Evolutionary conservation across 2,888 invertebrate species (phyloP).

Genomic region (Brachynemurus nebulosus): DNA sequence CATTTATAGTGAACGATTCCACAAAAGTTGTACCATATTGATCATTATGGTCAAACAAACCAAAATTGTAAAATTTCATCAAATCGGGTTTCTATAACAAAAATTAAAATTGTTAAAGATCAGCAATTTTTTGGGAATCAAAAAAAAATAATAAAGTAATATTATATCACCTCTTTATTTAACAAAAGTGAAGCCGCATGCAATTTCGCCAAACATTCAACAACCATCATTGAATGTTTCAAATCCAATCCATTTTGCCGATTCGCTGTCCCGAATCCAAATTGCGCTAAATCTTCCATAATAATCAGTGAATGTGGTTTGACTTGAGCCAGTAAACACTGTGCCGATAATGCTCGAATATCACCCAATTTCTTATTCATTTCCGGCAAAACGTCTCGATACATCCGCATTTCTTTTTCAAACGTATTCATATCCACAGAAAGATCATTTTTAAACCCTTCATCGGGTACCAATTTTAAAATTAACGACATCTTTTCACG

Average conservation of each 20-base stretch:
- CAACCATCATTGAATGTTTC: constrained; percentile 34
- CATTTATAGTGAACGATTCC: constrained; percentile 20
- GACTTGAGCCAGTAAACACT: constrained; percentile 25
- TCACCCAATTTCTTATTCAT: constrained; percentile 13
- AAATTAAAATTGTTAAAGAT: constrained; percentile 2
- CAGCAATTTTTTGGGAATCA: background rate
- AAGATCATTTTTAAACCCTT: constrained; percentile 30
- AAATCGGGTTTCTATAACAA: constrained; percentile 23
- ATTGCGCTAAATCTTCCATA: constrained; percentile 40
- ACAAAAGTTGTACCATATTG: constrained; percentile 22
- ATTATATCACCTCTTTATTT: constrained; percentile 37
- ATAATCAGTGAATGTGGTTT: constrained; percentile 29
- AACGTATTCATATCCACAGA: constrained; percentile 33
- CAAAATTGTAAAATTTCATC: constrained; percentile 9
- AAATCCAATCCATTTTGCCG: constrained; percentile 39
- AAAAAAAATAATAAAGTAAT: no score
- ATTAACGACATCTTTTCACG: constrained; percentile 23
- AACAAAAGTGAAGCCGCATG: constrained; percentile 41
- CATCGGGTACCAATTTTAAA: constrained; percentile 26
- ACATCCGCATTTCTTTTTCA: constrained; percentile 34
- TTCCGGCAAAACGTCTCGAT: constrained; percentile 20
- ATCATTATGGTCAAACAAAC: constrained; percentile 22
- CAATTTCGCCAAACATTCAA: constrained; percentile 37
- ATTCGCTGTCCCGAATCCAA: constrained; percentile 38
- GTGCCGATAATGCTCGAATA: constrained; percentile 22